Percentiles rank a stretch among this genome's conserved stretches.
Conservation (phyloP, 2,888 invertebrate species). For the Willowsia nigromaculata region DNA sequence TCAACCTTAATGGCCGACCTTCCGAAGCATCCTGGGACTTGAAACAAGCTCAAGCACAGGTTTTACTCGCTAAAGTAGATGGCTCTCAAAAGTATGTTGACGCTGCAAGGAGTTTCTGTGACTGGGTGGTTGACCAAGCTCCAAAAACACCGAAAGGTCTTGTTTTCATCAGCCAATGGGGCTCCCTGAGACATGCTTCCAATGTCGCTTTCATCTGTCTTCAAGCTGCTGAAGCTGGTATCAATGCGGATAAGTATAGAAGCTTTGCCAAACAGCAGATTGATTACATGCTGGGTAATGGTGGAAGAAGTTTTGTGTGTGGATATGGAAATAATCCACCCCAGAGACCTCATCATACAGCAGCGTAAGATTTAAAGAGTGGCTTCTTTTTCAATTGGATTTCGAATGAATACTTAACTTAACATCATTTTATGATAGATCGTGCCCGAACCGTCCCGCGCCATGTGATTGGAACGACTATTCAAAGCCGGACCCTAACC, state of each 20-base stretch:
- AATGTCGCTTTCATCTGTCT: slow-evolving; percentile 75
- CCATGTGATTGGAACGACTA: slow-evolving; percentile 82
- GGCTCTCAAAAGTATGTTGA: slow-evolving; percentile 70
- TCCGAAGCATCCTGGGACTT: slow-evolving; percentile 78
- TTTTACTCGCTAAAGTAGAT: slow-evolving; percentile 77
- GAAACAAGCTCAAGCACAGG: slow-evolving; percentile 77
- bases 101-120: slow-evolving; percentile 79
- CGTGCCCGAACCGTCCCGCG: slow-evolving; percentile 82
- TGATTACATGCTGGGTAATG: slow-evolving; percentile 83
- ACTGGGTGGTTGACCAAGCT: slow-evolving; percentile 73
- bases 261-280: slow-evolving; percentile 83
- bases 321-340: slow-evolving; percentile 83
- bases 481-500: slow-evolving; percentile 81
- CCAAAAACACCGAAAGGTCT: slow-evolving; percentile 78
- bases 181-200: slow-evolving; percentile 74
- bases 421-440: slow-evolving; percentile 79
- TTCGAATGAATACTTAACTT: too few species aligned
- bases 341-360: slow-evolving; percentile 82
- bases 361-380: slow-evolving; percentile 80
- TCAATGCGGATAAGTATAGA: slow-evolving; percentile 80
- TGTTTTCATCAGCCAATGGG: slow-evolving; percentile 77
- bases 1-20: slow-evolving; percentile 79
- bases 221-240: slow-evolving; percentile 81
- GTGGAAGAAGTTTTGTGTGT: slow-evolving; percentile 83
- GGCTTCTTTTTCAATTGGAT: too few species aligned